These are phyloP conservation scores for Muntiacus reevesi DNA, from an alignment of 2,113 vertebrate genomes.

Conservation along the genomic window DNA sequence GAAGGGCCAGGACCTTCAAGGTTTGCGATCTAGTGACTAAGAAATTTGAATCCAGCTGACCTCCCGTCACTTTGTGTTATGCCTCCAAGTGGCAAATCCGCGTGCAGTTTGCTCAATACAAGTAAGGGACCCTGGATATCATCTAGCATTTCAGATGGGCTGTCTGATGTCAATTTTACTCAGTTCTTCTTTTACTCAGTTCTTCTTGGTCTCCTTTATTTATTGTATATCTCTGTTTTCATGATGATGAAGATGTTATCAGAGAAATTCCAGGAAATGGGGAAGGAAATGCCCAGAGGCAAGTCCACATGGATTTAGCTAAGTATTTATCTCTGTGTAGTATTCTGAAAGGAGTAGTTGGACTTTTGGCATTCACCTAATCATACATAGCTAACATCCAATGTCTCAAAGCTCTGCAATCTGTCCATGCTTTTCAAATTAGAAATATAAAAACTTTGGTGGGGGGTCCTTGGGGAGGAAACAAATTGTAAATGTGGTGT, in stretches of 20 bases:
- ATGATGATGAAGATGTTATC: not conserved
- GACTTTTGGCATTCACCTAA: not conserved
- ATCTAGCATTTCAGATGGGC: not conserved
- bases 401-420: slow-evolving; percentile 13
- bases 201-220: not conserved
- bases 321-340: not conserved
- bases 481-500: slow-evolving; percentile 74
- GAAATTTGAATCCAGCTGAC: not conserved
- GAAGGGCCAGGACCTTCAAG: not conserved
- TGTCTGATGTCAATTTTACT: not conserved
- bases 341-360: slow-evolving; percentile 2
- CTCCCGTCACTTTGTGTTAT: not conserved
- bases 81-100: not conserved
- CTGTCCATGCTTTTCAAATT: not conserved
- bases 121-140: not conserved
- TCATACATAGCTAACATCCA: not conserved
- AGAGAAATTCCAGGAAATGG: not conserved
- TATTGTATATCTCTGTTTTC: not conserved
- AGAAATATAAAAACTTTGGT: slow-evolving; percentile 36
- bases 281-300: not conserved
- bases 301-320: not conserved
- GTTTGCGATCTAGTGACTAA: not conserved
- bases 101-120: not conserved
- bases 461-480: not conserved
- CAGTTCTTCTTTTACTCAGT: not conserved